phyloP scores from a whole-genome alignment of 1,140 invertebrate species.

The Lasioglossum baleicum region DNA sequence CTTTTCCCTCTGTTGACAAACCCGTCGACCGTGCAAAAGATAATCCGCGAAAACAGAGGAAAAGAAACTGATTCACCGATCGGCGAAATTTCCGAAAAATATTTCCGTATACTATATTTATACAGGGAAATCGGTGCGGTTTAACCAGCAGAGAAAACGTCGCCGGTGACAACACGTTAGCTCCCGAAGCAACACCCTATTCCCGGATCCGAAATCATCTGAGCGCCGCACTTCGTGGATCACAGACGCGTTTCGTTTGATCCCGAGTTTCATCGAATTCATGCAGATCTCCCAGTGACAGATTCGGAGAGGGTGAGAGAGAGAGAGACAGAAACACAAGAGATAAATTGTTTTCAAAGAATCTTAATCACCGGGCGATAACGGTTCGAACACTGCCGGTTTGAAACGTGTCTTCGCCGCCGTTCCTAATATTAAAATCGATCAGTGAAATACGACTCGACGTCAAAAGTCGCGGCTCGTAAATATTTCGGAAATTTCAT shows the following conservation, averaged over 20 bases:
- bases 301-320: background rate
- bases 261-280: background rate
- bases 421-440: background rate
- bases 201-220: constrained; percentile 1
- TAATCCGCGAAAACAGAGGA: background rate
- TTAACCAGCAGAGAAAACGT: constrained; percentile 22
- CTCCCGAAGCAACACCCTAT: constrained; percentile 28
- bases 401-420: too few species aligned
- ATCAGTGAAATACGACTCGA: background rate
- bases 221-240: background rate
- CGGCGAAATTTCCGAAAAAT: constrained; percentile 36
- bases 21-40: background rate
- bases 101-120: background rate
- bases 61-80: background rate
- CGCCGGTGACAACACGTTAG: constrained; percentile 49
- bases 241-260: background rate
- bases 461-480: background rate
- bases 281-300: background rate
- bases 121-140: too few species aligned
- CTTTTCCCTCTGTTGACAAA: background rate
- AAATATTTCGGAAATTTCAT: constrained; percentile 12
- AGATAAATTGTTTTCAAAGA: background rate
- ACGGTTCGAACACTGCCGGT: background rate
- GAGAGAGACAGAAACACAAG: too few species aligned
- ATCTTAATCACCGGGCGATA: too few species aligned